phyloP scores from a whole-genome alignment of 2,888 invertebrate genomes.

The Drosophila kanekoi region DNA sequence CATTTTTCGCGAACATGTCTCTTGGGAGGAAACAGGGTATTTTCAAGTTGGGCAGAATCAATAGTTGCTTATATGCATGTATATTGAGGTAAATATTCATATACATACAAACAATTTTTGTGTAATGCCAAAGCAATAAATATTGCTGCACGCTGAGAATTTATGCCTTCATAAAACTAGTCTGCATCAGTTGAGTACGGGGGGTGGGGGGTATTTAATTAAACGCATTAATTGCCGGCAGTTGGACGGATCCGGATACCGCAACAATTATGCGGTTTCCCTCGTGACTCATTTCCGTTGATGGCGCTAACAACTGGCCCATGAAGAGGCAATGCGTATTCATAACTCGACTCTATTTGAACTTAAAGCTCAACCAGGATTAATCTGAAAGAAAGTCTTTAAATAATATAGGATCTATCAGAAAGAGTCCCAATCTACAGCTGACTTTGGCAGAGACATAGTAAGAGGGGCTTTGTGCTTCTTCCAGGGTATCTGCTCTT shows the following conservation, averaged over 20 bases:
- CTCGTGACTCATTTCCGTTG: constrained; percentile 17
- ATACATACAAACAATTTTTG: neutral
- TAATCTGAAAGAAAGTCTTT: no score
- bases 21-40: neutral
- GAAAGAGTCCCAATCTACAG: no score
- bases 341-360: neutral
- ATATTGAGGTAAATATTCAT: neutral
- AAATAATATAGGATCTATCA: no score
- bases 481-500: neutral
- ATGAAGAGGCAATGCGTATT: neutral
- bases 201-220: constrained; percentile 16
- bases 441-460: neutral
- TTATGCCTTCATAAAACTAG: constrained; percentile 12
- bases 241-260: constrained; percentile 11
- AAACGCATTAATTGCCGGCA: constrained; percentile 33
- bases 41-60: neutral
- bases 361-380: neutral
- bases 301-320: neutral
- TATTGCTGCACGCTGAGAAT: constrained; percentile 9
- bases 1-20: no score
- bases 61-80: neutral
- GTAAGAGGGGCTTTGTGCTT: constrained; percentile 3
- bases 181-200: neutral
- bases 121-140: constrained; percentile 16
- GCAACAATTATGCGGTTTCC: constrained; percentile 27